These are phyloP conservation scores for Amphipoea lucens DNA, from an alignment of 2,888 invertebrate species.

Conservation along the genomic window DNA sequence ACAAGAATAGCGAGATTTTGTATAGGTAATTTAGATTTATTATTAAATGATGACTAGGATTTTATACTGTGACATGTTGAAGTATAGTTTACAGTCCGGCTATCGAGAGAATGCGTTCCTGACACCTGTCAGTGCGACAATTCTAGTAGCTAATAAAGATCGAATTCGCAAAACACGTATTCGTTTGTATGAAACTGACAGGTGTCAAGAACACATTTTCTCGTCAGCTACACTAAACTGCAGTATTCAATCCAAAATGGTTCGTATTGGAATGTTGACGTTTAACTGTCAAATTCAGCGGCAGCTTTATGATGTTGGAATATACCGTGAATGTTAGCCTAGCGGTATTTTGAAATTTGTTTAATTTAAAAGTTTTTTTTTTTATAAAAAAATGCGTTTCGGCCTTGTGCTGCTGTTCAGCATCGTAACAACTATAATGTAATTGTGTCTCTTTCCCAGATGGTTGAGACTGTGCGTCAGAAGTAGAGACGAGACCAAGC, in stretches of 20 bases:
- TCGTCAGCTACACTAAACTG: not conserved
- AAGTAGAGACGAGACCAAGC: constrained; percentile 92
- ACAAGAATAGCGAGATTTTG: constrained; percentile 94
- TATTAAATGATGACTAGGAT: not conserved
- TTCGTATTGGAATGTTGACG: not conserved
- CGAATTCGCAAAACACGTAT: not conserved
- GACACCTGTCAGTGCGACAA: too few species aligned
- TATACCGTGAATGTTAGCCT: not conserved
- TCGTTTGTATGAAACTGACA: too few species aligned
- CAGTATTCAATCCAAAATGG: not conserved
- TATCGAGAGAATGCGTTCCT: too few species aligned
- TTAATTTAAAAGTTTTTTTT: not conserved
- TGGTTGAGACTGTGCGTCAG: constrained; percentile 95
- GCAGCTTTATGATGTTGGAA: not conserved
- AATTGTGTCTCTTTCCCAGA: constrained; percentile 82
- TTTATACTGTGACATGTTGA: not conserved
- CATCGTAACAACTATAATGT: not conserved
- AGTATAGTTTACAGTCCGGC: not conserved
- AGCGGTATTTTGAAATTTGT: not conserved
- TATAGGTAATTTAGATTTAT: constrained; percentile 67
- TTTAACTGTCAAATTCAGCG: not conserved
- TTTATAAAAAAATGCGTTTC: not conserved
- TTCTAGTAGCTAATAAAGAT: not conserved
- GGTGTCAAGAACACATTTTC: too few species aligned
- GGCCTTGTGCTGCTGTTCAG: too few species aligned